Evolutionary conservation across 2,888 invertebrate genomes (phyloP), one percentile per base, ranked within the genome.

Genomic region (Mactromeris polynyma): DNA sequence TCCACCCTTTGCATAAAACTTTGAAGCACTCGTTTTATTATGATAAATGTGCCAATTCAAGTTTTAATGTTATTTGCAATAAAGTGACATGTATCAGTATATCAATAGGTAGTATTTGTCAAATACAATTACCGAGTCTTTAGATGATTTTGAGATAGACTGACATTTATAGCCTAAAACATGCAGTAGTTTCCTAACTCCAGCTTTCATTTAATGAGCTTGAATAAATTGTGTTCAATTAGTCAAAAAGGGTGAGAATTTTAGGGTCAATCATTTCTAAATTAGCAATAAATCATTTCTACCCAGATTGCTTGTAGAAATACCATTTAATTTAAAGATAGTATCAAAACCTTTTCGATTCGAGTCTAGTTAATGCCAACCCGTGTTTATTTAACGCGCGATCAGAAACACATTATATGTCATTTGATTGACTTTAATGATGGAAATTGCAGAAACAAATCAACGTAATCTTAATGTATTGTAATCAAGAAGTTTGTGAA

Each of bases 341-440:
- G 46, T 79, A 89, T 89, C 89, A 46, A 36, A 19, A 33, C 21
- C 21, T 17, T 42, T 79, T 40, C 36, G 42, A 54, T 42, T 40
- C 14, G 26, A 79, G 36, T 33, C 83, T 17, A 58, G 81, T 64
- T 79, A 79, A 77, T 73, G 54, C 54, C 85, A 58, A 64, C 0
- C 58, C n/a, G n/a, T 83, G 69, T 80, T 78, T 89, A 80, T 58
- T 82, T 69, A 64, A 83, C 38, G 85, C 64, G 85, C 77, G 51
- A 89, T 80, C 31, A 31, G 64, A 69, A 77, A 87, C 87, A 87
- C 79, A 58, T 78, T 83, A 54, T 79, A 54, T 40, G 73, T 64
- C 42, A 33, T 40, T 54, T 87, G 83, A 87, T 87, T 87, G 87
- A 83, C 87, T 87, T 83, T 87, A 87, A 87, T 87, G 83, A 83